Evolutionary conservation across 2,888 invertebrate genomes (phyloP), one percentile per base, ranked within the genome.

Genomic region (Hirtodrosophila trivittata): DNA sequence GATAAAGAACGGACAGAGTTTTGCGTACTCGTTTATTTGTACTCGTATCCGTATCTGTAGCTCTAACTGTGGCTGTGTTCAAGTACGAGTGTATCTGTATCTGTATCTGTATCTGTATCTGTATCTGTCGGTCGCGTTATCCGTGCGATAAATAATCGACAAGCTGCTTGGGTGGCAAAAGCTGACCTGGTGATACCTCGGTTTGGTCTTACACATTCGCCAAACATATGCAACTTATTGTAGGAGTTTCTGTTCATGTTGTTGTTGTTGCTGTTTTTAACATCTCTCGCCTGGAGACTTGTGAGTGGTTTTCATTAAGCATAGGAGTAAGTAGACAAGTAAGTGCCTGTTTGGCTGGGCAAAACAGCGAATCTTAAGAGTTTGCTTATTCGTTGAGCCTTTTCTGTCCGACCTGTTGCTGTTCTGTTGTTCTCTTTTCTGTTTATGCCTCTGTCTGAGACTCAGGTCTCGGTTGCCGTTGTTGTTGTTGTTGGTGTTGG

Each of bases 91-190:
- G n/a, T n/a, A n/a, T n/a, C n/a, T n/a, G n/a, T n/a, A n/a, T n/a
- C n/a, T n/a, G n/a, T n/a, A n/a, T n/a, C n/a, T n/a, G n/a, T n/a
- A n/a, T n/a, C n/a, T n/a, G 62, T 59, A 52, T 35, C 26, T 51
- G 38, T 45, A 62, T 52, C 63, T 62, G 63, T 62, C 54, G 21
- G 18, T 35, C 28, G 67, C 67, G 42, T 60, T 70, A 70, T 71
- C 47, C 51, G 66, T 14, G 66, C 55, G 73, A 75, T 73, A 73
- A 73, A 72, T 73, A 71, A 66, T 54, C 76, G 45, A 54, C 42
- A 59, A 39, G 42, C 52, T 50, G 70, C 73, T 50, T 71, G 74
- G 68, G 70, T 71, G 74, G 74, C 56, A 51, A 16, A 12, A 16
- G 14, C n/a, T n/a, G 7, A 9, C 3, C n/a, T 32, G 32, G 9